Conservation (phyloP, 2,797 vertebrate species). For the Neopelma chrysocephalum region DNA sequence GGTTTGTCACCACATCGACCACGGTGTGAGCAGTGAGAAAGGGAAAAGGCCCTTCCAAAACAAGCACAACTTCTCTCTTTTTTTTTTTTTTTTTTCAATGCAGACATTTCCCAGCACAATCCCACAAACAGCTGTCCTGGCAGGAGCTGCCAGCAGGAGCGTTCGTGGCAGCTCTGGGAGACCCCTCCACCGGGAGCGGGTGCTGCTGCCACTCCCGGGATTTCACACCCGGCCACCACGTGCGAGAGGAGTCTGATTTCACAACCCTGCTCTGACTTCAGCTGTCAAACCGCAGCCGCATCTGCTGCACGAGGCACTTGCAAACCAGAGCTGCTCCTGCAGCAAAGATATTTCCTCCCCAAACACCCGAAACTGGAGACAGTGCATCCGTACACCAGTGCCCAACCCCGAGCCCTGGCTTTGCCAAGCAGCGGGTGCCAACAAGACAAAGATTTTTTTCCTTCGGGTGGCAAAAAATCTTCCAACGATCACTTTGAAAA, state of each 20-base stretch:
- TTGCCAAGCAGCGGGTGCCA: background rate
- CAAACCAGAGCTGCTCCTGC: background rate
- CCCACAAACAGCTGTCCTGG: background rate
- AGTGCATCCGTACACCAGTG: fast-evolving
- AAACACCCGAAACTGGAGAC: background rate
- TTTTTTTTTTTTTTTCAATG: too few species aligned
- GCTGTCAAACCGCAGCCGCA: slow-evolving; percentile 17
- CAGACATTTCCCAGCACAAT: background rate
- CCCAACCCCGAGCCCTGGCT: fast-evolving
- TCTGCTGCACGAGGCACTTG: fast-evolving
- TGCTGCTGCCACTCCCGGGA: background rate
- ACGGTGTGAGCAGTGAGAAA: fast-evolving
- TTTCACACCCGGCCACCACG: background rate
- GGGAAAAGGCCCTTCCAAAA: background rate
- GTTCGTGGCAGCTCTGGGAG: background rate
- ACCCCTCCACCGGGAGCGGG: fast-evolving
- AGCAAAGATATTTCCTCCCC: background rate
- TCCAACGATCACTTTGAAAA: background rate
- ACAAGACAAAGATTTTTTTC: background rate
- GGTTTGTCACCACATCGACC: fast-evolving
- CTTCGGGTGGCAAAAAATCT: background rate
- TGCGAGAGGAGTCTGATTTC: background rate
- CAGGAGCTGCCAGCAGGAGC: background rate
- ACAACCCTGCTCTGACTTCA: background rate
- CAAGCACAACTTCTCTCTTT: background rate